Percentiles rank a stretch among this genome's conserved stretches.
phyloP scores from a whole-genome alignment of 2,113 vertebrate species.

The Xiphorhynchus elegans region DNA sequence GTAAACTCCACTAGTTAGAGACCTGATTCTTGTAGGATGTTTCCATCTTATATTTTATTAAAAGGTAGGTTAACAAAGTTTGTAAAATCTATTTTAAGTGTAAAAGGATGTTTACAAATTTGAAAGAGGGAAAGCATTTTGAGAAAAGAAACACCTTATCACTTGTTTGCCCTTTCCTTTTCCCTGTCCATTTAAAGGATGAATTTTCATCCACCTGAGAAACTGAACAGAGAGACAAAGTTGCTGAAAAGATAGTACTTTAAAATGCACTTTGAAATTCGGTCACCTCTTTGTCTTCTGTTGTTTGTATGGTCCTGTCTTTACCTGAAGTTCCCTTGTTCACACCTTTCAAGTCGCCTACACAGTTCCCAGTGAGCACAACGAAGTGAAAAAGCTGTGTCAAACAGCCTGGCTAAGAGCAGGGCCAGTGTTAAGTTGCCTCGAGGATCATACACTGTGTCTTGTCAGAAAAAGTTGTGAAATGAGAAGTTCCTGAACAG shows the following conservation, averaged over 20 bases:
- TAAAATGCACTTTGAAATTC: not conserved
- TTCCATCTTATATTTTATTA: not conserved
- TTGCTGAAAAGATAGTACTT: not conserved
- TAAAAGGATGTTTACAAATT: not conserved
- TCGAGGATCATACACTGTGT: not conserved
- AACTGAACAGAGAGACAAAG: not conserved
- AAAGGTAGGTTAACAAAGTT: not conserved
- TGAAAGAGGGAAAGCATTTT: not conserved
- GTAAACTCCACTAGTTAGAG: not conserved
- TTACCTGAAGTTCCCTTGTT: not conserved
- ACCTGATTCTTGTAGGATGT: not conserved
- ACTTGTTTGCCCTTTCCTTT: not conserved
- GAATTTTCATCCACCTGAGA: not conserved
- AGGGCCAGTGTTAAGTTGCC: not conserved
- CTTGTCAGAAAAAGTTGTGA: conserved; percentile 16
- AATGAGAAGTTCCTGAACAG: not conserved
- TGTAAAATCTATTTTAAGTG: not conserved
- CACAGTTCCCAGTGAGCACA: not conserved
- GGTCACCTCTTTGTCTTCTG: not conserved
- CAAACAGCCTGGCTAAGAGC: not conserved
- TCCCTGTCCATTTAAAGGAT: not conserved
- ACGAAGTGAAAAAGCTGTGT: not conserved
- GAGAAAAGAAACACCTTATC: not conserved
- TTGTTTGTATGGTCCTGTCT: not conserved
- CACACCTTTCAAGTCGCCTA: not conserved